phyloP scores from a whole-genome alignment of 92 coral and sea anemone species.

The Siderastrea siderea region DNA sequence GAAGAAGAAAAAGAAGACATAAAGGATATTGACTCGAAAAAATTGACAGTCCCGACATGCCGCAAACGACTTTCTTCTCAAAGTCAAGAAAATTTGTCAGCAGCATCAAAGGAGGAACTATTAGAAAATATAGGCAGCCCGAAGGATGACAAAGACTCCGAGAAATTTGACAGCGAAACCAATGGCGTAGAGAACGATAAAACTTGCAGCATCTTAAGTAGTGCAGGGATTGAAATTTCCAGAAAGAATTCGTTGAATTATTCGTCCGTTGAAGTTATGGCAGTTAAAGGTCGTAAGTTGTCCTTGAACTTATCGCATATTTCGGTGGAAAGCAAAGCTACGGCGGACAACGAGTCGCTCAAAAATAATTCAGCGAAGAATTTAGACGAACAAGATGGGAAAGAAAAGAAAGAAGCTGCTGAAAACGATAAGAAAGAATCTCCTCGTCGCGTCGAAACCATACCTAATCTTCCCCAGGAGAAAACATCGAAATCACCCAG shows the following conservation, averaged over 20 bases:
- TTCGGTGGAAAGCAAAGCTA: conserved; percentile 43
- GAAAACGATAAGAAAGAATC: neutral
- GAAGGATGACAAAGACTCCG: neutral
- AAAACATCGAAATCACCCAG: conserved; percentile 12
- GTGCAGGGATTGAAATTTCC: conserved; percentile 47
- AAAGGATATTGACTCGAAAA: neutral
- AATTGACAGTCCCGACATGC: neutral
- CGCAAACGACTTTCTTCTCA: conserved; percentile 52
- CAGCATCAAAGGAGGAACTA: conserved; percentile 9
- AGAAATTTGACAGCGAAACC: neutral
- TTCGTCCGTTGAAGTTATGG: conserved; percentile 40
- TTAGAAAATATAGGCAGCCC: neutral
- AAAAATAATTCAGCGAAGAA: neutral
- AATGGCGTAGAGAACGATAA: conserved; percentile 6
- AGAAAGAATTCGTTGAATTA: conserved; percentile 27
- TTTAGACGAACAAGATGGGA: neutral
- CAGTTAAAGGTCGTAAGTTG: conserved; percentile 25
- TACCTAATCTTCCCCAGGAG: neutral
- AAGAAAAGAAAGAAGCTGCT: neutral
- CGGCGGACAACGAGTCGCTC: conserved; percentile 2
- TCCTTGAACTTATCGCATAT: conserved; percentile 43
- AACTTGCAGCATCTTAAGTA: conserved; percentile 38
- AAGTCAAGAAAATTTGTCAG: conserved; percentile 38
- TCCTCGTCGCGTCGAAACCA: conserved; percentile 12
- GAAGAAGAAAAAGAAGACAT: neutral